These are phyloP conservation scores for Maniola jurtina DNA, from an alignment of 1,140 invertebrate species.

Conservation along the genomic window DNA sequence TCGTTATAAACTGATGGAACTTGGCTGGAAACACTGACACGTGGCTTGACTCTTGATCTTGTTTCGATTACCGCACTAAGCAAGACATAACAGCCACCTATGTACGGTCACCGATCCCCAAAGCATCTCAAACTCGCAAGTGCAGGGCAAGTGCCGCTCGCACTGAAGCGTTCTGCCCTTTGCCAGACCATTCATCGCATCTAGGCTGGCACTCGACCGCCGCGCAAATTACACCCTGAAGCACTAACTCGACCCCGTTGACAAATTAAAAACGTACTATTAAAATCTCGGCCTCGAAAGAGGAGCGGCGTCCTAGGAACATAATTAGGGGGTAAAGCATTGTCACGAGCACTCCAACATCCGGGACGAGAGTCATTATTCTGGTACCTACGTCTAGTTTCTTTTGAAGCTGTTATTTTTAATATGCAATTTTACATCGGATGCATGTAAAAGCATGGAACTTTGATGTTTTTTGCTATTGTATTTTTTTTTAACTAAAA, in stretches of 20 bases:
- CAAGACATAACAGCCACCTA: background rate
- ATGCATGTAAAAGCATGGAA: background rate
- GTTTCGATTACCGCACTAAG: background rate
- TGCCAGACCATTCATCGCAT: constrained; percentile 30
- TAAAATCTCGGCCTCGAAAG: constrained; percentile 30
- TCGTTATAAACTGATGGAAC: too few relatives aligned
- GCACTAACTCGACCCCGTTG: constrained; percentile 31
- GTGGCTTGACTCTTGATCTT: background rate
- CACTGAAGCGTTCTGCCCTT: constrained; percentile 12
- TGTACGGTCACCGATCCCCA: background rate
- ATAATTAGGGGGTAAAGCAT: constrained; percentile 33
- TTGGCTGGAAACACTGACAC: too few relatives aligned
- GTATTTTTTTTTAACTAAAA: too few relatives aligned
- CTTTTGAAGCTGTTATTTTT: constrained; percentile 26
- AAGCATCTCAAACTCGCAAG: background rate
- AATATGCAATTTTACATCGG: background rate
- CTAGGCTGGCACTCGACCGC: constrained; percentile 31
- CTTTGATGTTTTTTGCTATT: background rate
- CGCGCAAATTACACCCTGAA: constrained; percentile 30
- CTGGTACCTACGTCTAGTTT: constrained; percentile 20
- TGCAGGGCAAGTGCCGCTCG: background rate
- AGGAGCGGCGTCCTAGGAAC: constrained; percentile 17
- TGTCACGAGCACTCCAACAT: constrained; percentile 20
- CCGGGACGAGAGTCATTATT: constrained; percentile 22
- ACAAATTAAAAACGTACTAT: constrained; percentile 36